phyloP scores from a whole-genome alignment of 64 coral and sea anemone species.

The Orbicella faveolata region DNA sequence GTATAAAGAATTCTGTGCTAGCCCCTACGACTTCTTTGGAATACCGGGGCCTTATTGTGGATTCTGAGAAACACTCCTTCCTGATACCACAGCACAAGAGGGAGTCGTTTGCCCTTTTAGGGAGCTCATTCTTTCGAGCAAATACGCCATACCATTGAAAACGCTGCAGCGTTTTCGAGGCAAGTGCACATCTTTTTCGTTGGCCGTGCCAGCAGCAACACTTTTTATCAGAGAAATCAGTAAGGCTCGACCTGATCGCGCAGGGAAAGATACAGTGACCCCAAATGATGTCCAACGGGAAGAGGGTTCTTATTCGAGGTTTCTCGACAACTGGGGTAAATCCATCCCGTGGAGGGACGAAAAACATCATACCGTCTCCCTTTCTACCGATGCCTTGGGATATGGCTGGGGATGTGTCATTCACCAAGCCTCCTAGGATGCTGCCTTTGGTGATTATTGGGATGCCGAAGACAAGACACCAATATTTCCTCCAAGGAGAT shows the following conservation, averaged over 20 bases:
- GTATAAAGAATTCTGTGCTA: slow-evolving; percentile 32
- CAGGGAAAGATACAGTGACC: background rate
- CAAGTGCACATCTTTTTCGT: slow-evolving; percentile 26
- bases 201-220: slow-evolving; percentile 37
- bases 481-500: slow-evolving; percentile 32
- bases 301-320: slow-evolving; percentile 43
- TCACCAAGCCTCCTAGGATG: background rate
- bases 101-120: background rate
- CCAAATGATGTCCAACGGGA: background rate
- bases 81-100: background rate
- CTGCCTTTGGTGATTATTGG: slow-evolving; percentile 19
- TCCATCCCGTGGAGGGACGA: slow-evolving; percentile 52
- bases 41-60: slow-evolving; percentile 7
- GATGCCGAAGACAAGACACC: background rate
- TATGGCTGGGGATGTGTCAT: slow-evolving; percentile 44
- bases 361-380: slow-evolving; percentile 14
- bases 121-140: background rate
- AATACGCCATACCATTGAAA: background rate
- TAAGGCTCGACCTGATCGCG: background rate
- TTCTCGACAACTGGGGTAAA: slow-evolving; percentile 45
- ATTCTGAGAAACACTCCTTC: background rate
- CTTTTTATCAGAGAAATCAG: slow-evolving; percentile 59
- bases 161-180: slow-evolving; percentile 6
- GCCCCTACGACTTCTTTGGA: background rate
- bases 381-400: slow-evolving; percentile 27